phyloP scores from a whole-genome alignment of 2,888 invertebrate genomes.

The Chrysolina americana region DNA sequence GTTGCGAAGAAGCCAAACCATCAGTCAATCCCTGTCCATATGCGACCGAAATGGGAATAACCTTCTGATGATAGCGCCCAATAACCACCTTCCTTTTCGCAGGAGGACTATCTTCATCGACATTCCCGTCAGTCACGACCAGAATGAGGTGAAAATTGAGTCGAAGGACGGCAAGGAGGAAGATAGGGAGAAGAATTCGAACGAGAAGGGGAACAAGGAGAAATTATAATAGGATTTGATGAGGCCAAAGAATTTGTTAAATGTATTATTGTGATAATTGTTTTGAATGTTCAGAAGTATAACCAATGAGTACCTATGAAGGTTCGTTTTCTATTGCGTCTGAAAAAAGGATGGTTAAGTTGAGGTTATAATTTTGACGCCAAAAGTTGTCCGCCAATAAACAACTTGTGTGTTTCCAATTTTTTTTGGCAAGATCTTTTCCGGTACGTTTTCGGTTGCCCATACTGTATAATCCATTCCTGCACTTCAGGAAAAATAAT shows the following conservation, averaged over 20 bases:
- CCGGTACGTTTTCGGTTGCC: too few relatives aligned
- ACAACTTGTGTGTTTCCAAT: too few relatives aligned
- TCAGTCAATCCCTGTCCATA: slow-evolving; percentile 61
- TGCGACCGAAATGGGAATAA: slow-evolving; percentile 79
- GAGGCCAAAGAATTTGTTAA: slow-evolving; percentile 9
- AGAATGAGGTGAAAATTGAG: slow-evolving; percentile 58
- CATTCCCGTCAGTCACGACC: slow-evolving; percentile 12
- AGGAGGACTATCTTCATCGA: slow-evolving; percentile 39
- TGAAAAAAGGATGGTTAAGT: too few relatives aligned
- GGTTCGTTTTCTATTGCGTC: background rate
- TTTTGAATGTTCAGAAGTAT: background rate
- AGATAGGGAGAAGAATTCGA: slow-evolving; percentile 49
- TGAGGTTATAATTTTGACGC: too few relatives aligned
- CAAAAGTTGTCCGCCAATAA: too few relatives aligned
- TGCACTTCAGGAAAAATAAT: too few relatives aligned
- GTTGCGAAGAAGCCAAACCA: slow-evolving; percentile 61
- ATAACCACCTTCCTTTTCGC: slow-evolving; percentile 65
- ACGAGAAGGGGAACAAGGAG: slow-evolving; percentile 35
- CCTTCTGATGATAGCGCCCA: slow-evolving; percentile 79
- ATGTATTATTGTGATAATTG: slow-evolving; percentile 11
- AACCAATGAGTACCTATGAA: background rate
- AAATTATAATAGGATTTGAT: slow-evolving; percentile 6
- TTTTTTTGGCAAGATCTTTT: too few relatives aligned
- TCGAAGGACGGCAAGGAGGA: slow-evolving; percentile 60
- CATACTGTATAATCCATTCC: too few relatives aligned